A percentile compares a stretch with the other conserved stretches of the same genome.
Conservation (phyloP, 2,113 vertebrate species). For the Chamaetylas fuelleborni region DNA sequence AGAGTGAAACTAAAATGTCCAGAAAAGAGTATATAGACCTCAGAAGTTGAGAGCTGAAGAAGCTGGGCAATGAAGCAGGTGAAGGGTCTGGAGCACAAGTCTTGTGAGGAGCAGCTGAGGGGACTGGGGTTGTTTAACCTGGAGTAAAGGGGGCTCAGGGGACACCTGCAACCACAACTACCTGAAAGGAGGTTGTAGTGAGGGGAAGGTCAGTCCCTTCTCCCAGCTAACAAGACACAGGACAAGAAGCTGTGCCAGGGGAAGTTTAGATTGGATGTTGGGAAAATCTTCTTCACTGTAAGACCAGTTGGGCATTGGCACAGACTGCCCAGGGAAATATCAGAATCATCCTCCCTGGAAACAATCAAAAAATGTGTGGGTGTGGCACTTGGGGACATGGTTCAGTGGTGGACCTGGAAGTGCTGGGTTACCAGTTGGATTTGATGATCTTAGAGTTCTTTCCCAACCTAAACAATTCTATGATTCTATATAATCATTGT, state of each 20-base stretch:
- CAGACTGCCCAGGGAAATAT: background rate
- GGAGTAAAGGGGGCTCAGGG: background rate
- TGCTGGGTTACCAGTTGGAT: background rate
- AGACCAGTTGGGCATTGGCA: background rate
- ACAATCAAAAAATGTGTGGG: background rate
- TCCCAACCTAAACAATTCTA: background rate
- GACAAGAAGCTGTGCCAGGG: background rate
- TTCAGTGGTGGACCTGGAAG: background rate
- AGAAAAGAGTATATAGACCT: background rate
- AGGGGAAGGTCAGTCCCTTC: background rate
- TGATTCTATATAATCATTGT: background rate
- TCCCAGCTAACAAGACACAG: background rate
- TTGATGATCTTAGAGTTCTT: background rate
- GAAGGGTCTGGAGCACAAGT: background rate
- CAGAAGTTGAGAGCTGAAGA: background rate
- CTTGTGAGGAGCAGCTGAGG: accelerated
- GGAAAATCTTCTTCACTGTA: background rate
- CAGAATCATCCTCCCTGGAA: background rate
- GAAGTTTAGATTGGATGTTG: background rate
- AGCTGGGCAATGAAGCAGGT: background rate
- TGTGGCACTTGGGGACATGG: background rate
- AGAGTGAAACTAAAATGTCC: background rate
- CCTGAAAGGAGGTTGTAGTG: background rate
- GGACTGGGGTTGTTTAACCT: background rate
- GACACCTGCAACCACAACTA: background rate